Evolutionary conservation across 2,888 invertebrate genomes (phyloP), one percentile per base, ranked within the genome.

Genomic region (Atrina japonica): DNA sequence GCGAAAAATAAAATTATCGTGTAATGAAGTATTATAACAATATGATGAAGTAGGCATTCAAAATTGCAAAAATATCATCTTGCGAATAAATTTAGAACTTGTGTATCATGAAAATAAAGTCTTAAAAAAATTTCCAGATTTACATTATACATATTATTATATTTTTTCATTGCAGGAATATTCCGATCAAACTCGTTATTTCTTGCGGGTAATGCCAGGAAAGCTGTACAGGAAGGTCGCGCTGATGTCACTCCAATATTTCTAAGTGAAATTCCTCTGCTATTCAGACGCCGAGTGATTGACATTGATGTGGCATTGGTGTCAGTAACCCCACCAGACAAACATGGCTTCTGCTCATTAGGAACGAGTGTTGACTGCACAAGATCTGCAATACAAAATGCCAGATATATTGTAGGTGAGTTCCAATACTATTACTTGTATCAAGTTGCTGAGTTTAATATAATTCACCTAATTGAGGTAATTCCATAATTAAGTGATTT

Each of bases 301-400:
- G 92, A 94, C 87, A 95, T 97, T 0, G 96, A 98, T 91, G 95
- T 97, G 41, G 93, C 89, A 1, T 59, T 90, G 6, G 85, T 90
- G 23, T 81, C 84, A 30, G 87, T 89, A 7, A 81, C 80, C 35
- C 96, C 97, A 0, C 97, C 97, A 0, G 98, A 98, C 90, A 90
- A 93, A 49, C 96, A 97, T 86, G 98, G 98, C 0, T 98, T 94
- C 91, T 97, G 97, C 92, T 95, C 96, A 59, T 92, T 98, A 70
- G 98, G 98, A 3, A 97, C 97, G 0, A 97, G 97, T 70, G 96
- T 98, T 0, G 98, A 98, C 91, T 96, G 96, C 88, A 95, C 97
- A 0, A 92, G 97, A 70, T 94, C 97, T 0, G 98, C 95, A 0
- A 91, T 97, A 14, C 93, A 94, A 72, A 94, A 96, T 92, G 95